Conservation (phyloP, 2,797 vertebrate genomes). For the Falco concolor region DNA sequence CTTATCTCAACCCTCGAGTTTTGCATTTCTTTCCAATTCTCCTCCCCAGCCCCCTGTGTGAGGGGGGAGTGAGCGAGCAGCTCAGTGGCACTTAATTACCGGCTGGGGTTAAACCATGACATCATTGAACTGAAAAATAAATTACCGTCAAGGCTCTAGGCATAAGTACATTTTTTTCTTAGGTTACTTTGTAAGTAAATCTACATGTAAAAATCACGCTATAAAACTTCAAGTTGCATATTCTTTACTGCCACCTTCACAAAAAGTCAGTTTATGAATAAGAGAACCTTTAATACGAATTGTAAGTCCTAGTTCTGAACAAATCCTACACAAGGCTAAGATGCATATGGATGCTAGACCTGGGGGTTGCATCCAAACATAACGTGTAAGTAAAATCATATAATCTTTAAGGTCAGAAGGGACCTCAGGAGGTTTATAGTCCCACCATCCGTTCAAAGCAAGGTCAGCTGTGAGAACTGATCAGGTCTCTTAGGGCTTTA, state of each 20-base stretch:
- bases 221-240: background rate
- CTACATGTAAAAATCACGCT: background rate
- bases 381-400: background rate
- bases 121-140: slow-evolving; percentile 59
- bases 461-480: background rate
- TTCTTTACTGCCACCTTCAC: background rate
- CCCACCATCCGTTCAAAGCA: background rate
- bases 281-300: background rate
- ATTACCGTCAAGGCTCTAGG: slow-evolving; percentile 40
- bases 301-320: background rate
- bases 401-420: background rate
- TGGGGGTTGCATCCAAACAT: background rate
- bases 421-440: background rate
- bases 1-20: no score
- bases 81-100: no score
- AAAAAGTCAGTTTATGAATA: background rate
- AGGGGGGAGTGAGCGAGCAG: no score
- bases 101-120: no score
- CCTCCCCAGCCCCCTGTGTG: no score
- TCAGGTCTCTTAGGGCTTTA: background rate
- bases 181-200: background rate
- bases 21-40: no score
- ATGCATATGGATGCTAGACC: background rate
- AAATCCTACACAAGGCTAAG: background rate
- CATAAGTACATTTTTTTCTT: background rate